Base-by-base conservation (phyloP, 2,797 vertebrate species). In the Sebastes hubbsi region DNA sequence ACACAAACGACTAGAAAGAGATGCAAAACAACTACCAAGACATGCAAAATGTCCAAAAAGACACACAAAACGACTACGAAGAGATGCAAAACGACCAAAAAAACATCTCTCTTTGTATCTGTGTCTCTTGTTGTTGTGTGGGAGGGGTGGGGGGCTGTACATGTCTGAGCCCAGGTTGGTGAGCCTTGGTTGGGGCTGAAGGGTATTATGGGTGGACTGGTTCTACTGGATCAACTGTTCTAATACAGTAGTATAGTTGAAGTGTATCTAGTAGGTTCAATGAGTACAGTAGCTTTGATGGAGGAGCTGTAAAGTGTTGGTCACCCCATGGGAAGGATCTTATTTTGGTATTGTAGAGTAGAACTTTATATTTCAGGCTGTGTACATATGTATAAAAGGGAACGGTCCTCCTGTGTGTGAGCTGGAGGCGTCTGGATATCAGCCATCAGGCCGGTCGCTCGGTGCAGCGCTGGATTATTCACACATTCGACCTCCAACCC, bases 401-500 rank as follows among this genome's bases (percentile, higher is more conserved):
- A 52, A 69, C 65, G 30, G 60, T 74, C 69, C 42, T 5, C 65
- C 2, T 58, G 9, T 46, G 55, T 49, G 69, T 60, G 62, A 52
- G 74, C 77, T 88, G 83, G 78, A 87, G 86, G 85, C 69, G 46
- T 72, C 70, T 91, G 92, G 87, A 87, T 92, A 91, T 93, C 83
- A 84, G 89, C 86, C 87, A 91, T 92, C 86, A 27, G 72, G 55
- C 84, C 52, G 54, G 73, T n/a, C 55, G 54, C 78, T 89, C 63
- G 20, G 62, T 75, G 81, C 80, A 70, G 70, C 10, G 36, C 80
- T 24, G 84, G 91, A 91, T 93, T 90, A 92, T 88, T 91, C 89
- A 87, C 90, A 85, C 80, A 78, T 85, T 86, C 80, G 80, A 91
- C 84, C 90, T 82, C 84, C 75, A 65, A 75, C 83, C 79, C 83